A percentile compares a stretch with the other conserved stretches of the same genome.
Conservation (phyloP, 1,140 invertebrate genomes). For the Bacillus rossius region DNA sequence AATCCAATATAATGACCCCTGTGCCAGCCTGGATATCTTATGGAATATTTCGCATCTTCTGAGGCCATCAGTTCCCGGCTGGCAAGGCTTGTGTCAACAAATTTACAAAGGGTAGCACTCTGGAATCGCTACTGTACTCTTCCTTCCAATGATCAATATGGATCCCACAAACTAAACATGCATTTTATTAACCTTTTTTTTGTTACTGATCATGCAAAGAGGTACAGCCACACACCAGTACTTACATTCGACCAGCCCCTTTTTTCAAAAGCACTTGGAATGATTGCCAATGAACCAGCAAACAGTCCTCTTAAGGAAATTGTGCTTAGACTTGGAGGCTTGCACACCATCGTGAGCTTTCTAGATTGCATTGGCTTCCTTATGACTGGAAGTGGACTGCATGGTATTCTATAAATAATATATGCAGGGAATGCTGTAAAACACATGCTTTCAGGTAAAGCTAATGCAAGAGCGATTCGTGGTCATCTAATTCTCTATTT, state of each 20-base stretch:
- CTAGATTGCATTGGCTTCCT: conserved; percentile 23
- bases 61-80: not conserved
- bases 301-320: conserved; percentile 22
- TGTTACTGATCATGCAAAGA: conserved; percentile 18
- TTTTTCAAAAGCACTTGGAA: conserved; percentile 23
- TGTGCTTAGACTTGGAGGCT: conserved; percentile 5
- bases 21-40: not conserved
- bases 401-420: conserved; percentile 19
- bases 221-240: conserved; percentile 19
- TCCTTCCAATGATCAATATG: conserved; percentile 1
- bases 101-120: not conserved
- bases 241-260: conserved; percentile 32
- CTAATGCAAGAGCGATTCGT: not conserved
- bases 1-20: too few species aligned
- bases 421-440: conserved; percentile 14
- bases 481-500: too few species aligned
- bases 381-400: conserved; percentile 24
- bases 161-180: not conserved
- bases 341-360: conserved; percentile 22
- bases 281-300: conserved; percentile 1
- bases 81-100: not conserved
- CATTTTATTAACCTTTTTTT: conserved; percentile 28
- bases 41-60: not conserved
- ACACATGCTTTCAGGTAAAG: not conserved
- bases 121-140: not conserved